Evolutionary conservation across 2,797 vertebrate species (phyloP).

Genomic region (Pangasius larnaudii): DNA sequence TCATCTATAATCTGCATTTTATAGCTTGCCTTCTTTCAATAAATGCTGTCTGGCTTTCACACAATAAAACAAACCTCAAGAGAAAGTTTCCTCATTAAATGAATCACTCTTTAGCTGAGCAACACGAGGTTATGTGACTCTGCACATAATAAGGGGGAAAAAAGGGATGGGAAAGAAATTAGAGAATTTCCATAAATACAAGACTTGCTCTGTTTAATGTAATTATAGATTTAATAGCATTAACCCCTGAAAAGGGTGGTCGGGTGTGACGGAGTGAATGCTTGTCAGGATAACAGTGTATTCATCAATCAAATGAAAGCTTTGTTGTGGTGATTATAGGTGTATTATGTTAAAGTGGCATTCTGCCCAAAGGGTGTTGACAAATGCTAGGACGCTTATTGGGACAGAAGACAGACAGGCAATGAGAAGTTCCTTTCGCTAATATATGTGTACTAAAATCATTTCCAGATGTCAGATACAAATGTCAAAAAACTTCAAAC

Average conservation of each 20-base stretch:
- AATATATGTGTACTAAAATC: slow-evolving; percentile 12
- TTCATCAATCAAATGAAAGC: slow-evolving; percentile 36
- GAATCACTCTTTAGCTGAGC: neutral
- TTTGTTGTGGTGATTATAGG: slow-evolving; percentile 25
- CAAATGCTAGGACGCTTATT: slow-evolving; percentile 11
- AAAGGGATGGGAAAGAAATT: neutral
- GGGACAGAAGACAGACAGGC: neutral
- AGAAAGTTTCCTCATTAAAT: slow-evolving; percentile 54
- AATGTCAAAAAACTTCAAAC: slow-evolving; percentile 4
- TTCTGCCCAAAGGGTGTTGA: slow-evolving; percentile 41
- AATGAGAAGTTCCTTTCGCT: neutral
- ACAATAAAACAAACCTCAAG: slow-evolving; percentile 50
- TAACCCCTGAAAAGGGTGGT: neutral
- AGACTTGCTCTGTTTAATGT: neutral
- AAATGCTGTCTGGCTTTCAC: slow-evolving; percentile 54
- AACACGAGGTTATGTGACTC: neutral
- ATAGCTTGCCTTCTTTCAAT: slow-evolving; percentile 35
- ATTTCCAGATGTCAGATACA: slow-evolving; percentile 20
- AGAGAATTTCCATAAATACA: slow-evolving; percentile 9
- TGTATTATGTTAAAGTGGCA: slow-evolving; percentile 15
- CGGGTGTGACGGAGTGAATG: neutral
- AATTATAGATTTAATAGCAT: slow-evolving; percentile 2
- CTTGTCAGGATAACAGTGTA: slow-evolving; percentile 27
- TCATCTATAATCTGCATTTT: slow-evolving; percentile 42
- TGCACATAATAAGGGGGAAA: neutral